phyloP scores from a whole-genome alignment of 2,113 vertebrate genomes.

The Cottus gobio region DNA sequence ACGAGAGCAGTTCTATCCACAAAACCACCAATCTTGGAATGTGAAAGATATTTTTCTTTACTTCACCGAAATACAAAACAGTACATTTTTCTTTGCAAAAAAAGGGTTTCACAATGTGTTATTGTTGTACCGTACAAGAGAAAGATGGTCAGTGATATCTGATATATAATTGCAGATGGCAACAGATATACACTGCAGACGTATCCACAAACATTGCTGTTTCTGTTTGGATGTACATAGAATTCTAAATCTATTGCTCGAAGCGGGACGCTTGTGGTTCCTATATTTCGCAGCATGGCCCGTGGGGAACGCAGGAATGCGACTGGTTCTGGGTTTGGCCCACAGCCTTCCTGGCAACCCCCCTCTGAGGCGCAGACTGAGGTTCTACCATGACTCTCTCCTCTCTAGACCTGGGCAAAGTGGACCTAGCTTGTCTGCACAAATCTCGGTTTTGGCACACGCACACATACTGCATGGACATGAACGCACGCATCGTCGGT shows the following conservation, averaged over 20 bases:
- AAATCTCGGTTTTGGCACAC: constrained; percentile 11
- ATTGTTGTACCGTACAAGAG: constrained; percentile 52
- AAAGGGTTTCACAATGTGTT: constrained; percentile 56
- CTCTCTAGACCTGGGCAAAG: constrained; percentile 29
- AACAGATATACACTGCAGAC: constrained; percentile 44
- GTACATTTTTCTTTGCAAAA: constrained; percentile 36
- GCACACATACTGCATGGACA: too few species aligned
- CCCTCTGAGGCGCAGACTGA: constrained; percentile 6
- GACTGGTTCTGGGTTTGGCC: constrained; percentile 27
- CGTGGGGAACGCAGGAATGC: constrained; percentile 37
- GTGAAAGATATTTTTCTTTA: constrained; percentile 52
- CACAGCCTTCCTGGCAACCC: constrained; percentile 27
- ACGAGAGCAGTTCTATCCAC: constrained; percentile 23
- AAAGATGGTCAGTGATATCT: constrained; percentile 33
- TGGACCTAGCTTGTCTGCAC: background rate
- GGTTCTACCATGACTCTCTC: constrained; percentile 5
- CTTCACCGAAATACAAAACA: constrained; percentile 48
- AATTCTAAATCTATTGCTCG: constrained; percentile 47
- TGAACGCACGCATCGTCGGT: background rate
- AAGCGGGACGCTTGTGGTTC: constrained; percentile 46
- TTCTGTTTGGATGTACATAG: constrained; percentile 38
- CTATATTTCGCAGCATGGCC: constrained; percentile 40
- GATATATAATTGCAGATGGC: constrained; percentile 37
- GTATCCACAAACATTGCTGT: constrained; percentile 50
- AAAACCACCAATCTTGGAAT: constrained; percentile 57